Conservation (phyloP, 2,113 vertebrate species). For the Chionomys nivalis region DNA sequence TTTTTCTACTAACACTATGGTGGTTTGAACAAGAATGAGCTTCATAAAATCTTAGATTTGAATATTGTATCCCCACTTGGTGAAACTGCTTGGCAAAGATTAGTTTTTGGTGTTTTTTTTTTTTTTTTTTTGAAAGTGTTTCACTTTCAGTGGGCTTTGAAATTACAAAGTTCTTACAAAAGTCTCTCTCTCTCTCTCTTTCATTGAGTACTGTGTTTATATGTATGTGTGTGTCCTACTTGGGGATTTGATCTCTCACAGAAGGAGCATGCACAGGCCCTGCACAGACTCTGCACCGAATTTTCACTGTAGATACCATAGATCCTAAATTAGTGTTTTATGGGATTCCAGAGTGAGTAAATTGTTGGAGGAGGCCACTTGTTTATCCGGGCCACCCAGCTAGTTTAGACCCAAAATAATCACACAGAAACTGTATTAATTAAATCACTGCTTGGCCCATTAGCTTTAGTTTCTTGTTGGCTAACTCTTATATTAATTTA, state of each 20-base stretch:
- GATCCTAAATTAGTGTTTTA: not conserved
- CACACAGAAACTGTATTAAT: no score
- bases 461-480: no score
- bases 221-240: not conserved
- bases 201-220: not conserved
- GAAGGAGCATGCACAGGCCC: not conserved
- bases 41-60: not conserved
- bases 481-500: no score
- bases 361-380: no score
- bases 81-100: not conserved
- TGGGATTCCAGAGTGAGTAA: not conserved
- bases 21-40: not conserved
- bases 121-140: not conserved
- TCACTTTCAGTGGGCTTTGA: not conserved
- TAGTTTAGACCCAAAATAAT: no score
- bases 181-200: not conserved
- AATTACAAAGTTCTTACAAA: not conserved
- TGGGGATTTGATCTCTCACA: no score
- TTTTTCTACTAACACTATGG: not conserved
- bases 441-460: no score
- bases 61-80: not conserved
- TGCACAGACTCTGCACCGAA: no score
- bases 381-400: no score
- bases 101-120: not conserved
- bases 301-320: not conserved